Conservation (phyloP, 2,797 vertebrate genomes). For the Xyrichtys novacula region DNA sequence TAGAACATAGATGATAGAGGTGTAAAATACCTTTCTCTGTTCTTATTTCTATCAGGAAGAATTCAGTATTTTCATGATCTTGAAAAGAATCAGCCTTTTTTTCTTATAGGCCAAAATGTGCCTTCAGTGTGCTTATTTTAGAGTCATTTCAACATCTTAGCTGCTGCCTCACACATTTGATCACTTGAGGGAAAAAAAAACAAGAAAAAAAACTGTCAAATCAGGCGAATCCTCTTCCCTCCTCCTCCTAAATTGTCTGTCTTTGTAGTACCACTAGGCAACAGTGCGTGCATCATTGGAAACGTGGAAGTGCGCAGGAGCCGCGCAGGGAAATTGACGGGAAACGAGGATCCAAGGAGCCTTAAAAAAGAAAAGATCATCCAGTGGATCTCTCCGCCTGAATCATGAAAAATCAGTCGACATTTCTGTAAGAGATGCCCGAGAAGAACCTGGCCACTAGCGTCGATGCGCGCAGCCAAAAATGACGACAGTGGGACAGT, state of each 20-base stretch:
- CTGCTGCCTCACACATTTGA: slow-evolving; percentile 51
- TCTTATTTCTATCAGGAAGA: neutral
- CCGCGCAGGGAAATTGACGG: slow-evolving; percentile 59
- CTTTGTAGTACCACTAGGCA: slow-evolving; percentile 78
- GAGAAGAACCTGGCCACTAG: slow-evolving; percentile 45
- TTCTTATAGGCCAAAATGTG: slow-evolving; percentile 1
- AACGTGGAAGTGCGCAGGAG: slow-evolving; percentile 85
- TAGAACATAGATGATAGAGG: neutral
- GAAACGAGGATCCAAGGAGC: slow-evolving; percentile 58
- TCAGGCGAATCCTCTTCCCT: slow-evolving; percentile 61
- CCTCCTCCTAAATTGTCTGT: slow-evolving; percentile 72
- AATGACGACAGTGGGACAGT: slow-evolving; percentile 77
- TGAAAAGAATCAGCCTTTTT: neutral
- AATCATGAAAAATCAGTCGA: slow-evolving; percentile 61
- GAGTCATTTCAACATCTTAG: slow-evolving; percentile 36
- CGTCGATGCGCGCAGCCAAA: slow-evolving; percentile 74
- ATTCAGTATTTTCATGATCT: neutral
- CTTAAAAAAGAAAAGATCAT: slow-evolving; percentile 45
- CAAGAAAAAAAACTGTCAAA: slow-evolving; percentile 48
- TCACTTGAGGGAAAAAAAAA: slow-evolving; percentile 24
- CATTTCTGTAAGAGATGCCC: slow-evolving; percentile 46
- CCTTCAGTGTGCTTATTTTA: slow-evolving; percentile 24
- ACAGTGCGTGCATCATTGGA: slow-evolving; percentile 80
- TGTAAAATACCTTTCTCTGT: neutral
- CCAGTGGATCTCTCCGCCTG: slow-evolving; percentile 57